Evolutionary conservation across 1,140 invertebrate species (phyloP).

Genomic region (Mylabris phalerata): DNA sequence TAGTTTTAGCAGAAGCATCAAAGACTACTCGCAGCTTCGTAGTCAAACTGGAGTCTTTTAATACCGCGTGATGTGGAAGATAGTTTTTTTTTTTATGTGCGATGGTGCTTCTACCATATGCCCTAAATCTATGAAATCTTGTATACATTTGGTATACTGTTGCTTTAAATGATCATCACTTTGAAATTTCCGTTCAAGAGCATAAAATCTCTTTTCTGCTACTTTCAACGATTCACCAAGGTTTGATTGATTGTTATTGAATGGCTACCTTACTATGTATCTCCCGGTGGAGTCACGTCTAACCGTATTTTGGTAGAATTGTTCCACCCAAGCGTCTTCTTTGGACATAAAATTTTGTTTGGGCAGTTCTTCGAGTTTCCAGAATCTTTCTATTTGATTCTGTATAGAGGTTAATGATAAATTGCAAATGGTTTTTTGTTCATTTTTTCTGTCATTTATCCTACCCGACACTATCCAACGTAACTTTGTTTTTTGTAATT

Average conservation of each 20-base stretch:
- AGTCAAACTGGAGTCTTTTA: conserved; percentile 19
- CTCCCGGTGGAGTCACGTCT: neutral
- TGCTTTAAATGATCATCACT: neutral
- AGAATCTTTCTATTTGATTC: neutral
- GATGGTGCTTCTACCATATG: no score
- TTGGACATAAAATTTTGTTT: neutral
- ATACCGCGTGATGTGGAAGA: conserved; percentile 38
- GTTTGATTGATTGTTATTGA: neutral
- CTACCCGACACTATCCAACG: neutral
- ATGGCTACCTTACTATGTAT: conserved; percentile 7
- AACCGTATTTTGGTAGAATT: neutral
- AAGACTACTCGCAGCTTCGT: conserved; percentile 32
- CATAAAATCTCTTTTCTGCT: neutral
- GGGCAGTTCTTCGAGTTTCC: neutral
- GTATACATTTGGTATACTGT: neutral
- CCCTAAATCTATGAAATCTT: neutral
- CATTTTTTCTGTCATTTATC: neutral
- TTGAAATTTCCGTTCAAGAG: neutral
- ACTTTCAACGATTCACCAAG: neutral
- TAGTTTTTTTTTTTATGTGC: conserved; percentile 17
- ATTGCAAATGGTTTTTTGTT: neutral
- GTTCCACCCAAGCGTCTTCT: conserved; percentile 1
- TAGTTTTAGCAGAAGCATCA: conserved; percentile 17
- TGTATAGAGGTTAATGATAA: neutral
- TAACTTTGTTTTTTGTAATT: no score